These are phyloP conservation scores for Caradrina kadenii DNA, from an alignment of 2,888 invertebrate species.

Conservation along the genomic window DNA sequence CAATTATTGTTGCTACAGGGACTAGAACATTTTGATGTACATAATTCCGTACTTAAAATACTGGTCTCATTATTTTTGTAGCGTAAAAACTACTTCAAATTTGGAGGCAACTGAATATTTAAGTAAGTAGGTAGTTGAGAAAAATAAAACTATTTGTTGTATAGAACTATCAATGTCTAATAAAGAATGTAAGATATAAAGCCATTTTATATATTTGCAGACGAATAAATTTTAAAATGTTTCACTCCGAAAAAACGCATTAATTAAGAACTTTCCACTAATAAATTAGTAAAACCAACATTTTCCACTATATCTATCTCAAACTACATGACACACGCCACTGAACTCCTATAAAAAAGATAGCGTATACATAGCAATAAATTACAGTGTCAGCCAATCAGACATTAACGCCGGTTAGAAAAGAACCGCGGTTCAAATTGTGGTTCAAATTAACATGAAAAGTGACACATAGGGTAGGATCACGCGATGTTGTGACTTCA, in stretches of 20 bases:
- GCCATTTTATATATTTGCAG: not conserved
- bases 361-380: slow-evolving; percentile 48
- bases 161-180: slow-evolving; percentile 1
- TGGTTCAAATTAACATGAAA: slow-evolving; percentile 61
- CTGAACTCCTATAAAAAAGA: slow-evolving; percentile 54
- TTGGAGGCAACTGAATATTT: not conserved
- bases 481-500: slow-evolving; percentile 58
- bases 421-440: slow-evolving; percentile 48
- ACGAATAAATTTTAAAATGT: slow-evolving; percentile 1
- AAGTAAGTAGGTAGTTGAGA: not conserved
- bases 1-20: not conserved
- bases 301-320: slow-evolving; percentile 15
- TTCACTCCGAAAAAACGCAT: slow-evolving; percentile 17
- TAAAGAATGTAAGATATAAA: not conserved
- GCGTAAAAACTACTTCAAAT: not conserved
- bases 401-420: slow-evolving; percentile 57
- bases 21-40: no score
- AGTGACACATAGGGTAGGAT: slow-evolving; percentile 55
- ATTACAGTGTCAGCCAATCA: slow-evolving; percentile 49
- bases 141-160: not conserved
- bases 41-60: no score
- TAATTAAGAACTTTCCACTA: slow-evolving; percentile 27
- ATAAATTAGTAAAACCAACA: slow-evolving; percentile 24
- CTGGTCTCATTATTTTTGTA: no score
- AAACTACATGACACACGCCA: slow-evolving; percentile 25